Base-by-base conservation (phyloP, 2,888 invertebrate genomes). In the Trileptium ribeirensis region DNA sequence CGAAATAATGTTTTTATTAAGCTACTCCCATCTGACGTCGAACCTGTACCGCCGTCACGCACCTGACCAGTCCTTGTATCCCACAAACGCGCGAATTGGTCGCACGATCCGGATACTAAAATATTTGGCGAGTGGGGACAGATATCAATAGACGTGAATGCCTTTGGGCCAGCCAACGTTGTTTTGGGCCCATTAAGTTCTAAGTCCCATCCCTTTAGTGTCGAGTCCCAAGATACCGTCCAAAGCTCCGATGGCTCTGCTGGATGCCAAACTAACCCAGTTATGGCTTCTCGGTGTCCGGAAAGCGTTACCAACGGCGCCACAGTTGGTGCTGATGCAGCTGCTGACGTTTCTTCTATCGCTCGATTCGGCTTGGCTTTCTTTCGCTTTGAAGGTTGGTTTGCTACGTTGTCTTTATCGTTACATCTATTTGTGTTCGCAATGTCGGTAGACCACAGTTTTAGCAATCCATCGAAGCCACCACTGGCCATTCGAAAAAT, bases 201-300 rank as follows among this genome's bases (percentile, higher is more conserved):
- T 74, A 94, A 91, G 89, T 99, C 97, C 98, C 98, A 99, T 8
- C 96, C 89, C 89, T 94, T 94, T 29, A 99, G 91, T 0, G 96
- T 94, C 88, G 98, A 97, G 90, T 99, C 98, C 96, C 96, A 96
- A 0, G 97, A 95, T 79, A 93, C 92, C 0, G 96, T 95, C 8
- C 94, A 91, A 0, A 97, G 90, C 83, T 94, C 94, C 8, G 83
- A 74, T 1, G 81, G 36, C 84, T 92, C 91, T 81, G 91, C 91
- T 85, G 94, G 93, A 86, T 94, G 92, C 97, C 97, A 99, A 80
- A 93, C 92, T 0, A 94, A 92, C 0, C 93, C 92, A 0, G 85
- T 86, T 8, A 99, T 92, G 24, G 94, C 94, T 89, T 98, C 98
- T 83, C 93, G 93, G 88, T 99, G 98, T 0, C 97, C 97, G 89